A percentile compares a stretch with the other conserved stretches of the same genome.
phyloP scores from a whole-genome alignment of 2,113 vertebrate species.

The Cochlearius cochlearius region DNA sequence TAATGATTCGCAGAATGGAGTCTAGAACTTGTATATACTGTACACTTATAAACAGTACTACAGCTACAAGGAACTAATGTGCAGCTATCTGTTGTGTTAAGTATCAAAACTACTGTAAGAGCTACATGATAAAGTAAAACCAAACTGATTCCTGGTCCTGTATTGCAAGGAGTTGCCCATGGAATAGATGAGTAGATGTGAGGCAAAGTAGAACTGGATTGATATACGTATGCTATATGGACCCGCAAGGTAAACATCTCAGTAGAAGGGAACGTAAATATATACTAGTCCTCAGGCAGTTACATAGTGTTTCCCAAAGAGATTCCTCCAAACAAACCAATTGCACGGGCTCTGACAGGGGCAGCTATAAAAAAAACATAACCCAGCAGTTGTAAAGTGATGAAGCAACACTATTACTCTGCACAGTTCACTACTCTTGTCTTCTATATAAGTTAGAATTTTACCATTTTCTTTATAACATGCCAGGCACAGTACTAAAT shows the following conservation, averaged over 20 bases:
- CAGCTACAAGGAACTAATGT: background rate
- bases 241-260: background rate
- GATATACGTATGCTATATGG: background rate
- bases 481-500: background rate
- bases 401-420: background rate
- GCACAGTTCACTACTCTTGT: background rate
- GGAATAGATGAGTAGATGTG: background rate
- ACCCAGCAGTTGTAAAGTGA: background rate
- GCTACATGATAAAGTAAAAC: background rate
- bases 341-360: background rate
- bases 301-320: background rate
- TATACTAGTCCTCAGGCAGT: background rate
- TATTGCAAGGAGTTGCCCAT: background rate
- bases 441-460: background rate
- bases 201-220: background rate
- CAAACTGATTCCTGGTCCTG: background rate
- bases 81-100: background rate
- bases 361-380: background rate
- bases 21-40: background rate
- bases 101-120: background rate
- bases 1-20: background rate
- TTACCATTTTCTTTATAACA: background rate
- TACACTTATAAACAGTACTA: background rate
- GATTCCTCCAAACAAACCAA: background rate
- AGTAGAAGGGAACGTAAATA: background rate